Evolutionary conservation across 2,888 invertebrate genomes (phyloP), one percentile per base, ranked within the genome.

Genomic region (Idaea biselata): DNA sequence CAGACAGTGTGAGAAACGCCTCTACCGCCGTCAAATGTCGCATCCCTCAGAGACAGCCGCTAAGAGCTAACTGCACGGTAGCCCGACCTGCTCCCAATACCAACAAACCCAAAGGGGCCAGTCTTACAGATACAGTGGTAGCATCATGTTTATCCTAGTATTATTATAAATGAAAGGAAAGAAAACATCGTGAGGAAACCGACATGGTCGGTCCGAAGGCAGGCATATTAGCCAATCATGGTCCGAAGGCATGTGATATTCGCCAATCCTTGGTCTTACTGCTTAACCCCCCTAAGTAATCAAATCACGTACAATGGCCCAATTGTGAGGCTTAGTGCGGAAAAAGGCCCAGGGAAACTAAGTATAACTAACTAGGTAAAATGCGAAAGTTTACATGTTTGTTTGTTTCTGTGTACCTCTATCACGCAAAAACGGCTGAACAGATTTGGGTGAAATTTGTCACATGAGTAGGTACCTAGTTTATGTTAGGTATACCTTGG

Each of bases 41-140:
- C 16, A 88, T 89, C 53, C 89, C 89, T 6, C 84, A 84, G 64
- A 79, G 84, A 58, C 61, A 85, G 53, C 70, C 76, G 6, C 59
- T 70, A 8, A 78, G 80, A 31, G 70, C 65, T 56, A 16, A 60
- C 17, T 25, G 11, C 32, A 18, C 44, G 1, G 14, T 11, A 8
- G 44, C 11, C 44, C 8, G 14, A 44, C 44, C 44, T 44, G 44
- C 14, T 3, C 14, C 44, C 44, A 44, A 44, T 11, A 44, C 8
- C 44, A 44, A 14, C 14, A 44, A 44, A 11, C 11, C 14, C 11
- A 44, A 44, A 44, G 44, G 44, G 44, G 44, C 44, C 44, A 44
- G 44, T 14, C 3, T 44, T 44, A 44, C 44, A 44, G 44, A 44
- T 44, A 44, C 44, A 6, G 44, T 44, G 44, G 44, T 44, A 44